These are phyloP conservation scores for Henricia sp. DNA, from an alignment of 53 echinoderm and acorn worm species.

Conservation along the genomic window DNA sequence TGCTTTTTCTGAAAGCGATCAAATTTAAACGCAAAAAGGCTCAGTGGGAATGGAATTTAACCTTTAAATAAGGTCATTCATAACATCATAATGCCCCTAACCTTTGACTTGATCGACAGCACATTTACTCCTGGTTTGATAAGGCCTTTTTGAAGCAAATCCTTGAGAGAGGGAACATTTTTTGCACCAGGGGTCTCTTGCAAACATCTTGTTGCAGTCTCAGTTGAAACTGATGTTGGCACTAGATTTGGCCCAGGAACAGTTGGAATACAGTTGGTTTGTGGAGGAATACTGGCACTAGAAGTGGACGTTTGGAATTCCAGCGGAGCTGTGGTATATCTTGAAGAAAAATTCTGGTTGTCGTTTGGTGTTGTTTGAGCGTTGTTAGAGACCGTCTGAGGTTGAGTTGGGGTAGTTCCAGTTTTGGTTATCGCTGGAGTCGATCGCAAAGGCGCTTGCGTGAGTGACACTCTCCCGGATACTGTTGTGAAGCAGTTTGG, in stretches of 20 bases:
- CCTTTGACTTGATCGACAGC: conserved; percentile 25
- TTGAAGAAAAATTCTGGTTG: not conserved
- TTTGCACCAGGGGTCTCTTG: too few species aligned
- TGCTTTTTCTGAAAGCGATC: too few species aligned
- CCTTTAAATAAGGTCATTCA: too few species aligned
- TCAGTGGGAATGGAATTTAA: too few species aligned
- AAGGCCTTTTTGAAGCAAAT: conserved; percentile 26
- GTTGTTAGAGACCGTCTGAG: not conserved
- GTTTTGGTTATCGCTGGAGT: not conserved
- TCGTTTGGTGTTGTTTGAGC: not conserved
- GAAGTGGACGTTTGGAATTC: not conserved
- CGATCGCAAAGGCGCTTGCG: not conserved
- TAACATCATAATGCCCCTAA: too few species aligned
- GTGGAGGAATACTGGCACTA: not conserved
- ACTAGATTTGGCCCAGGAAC: not conserved
- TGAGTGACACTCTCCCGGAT: not conserved
- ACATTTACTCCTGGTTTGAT: conserved; percentile 53
- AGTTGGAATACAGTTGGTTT: not conserved
- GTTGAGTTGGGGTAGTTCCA: too few species aligned
- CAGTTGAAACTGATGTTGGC: not conserved
- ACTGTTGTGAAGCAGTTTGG: not conserved
- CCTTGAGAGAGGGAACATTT: conserved; percentile 9
- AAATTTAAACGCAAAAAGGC: too few species aligned
- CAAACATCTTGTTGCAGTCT: not conserved
- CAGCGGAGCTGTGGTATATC: not conserved